Percentiles rank a stretch among this genome's conserved stretches.
These are phyloP conservation scores for Melanostoma mellinum DNA, from an alignment of 2,888 invertebrate species.

Conservation along the genomic window DNA sequence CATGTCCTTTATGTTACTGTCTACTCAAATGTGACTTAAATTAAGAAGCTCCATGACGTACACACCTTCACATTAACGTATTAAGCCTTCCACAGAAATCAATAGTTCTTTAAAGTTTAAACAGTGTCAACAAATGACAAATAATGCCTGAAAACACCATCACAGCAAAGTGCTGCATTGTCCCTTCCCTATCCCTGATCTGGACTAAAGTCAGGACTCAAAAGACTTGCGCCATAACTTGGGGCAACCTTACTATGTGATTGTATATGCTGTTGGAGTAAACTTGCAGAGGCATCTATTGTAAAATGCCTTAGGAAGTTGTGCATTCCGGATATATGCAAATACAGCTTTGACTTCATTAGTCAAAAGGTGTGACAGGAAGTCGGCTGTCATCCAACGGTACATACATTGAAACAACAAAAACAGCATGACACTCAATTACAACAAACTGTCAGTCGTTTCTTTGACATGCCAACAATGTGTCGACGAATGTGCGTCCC, in stretches of 20 bases:
- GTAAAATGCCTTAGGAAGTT: slow-evolving; percentile 58
- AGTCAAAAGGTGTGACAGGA: slow-evolving; percentile 72
- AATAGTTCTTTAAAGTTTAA: slow-evolving; percentile 4
- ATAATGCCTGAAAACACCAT: too few species aligned
- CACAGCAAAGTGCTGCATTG: too few species aligned
- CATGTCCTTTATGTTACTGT: neutral
- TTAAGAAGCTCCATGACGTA: slow-evolving; percentile 16
- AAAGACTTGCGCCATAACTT: slow-evolving; percentile 31
- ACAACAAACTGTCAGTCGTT: slow-evolving; percentile 71
- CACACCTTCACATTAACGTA: neutral
- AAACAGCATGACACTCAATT: slow-evolving; percentile 72
- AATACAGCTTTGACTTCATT: slow-evolving; percentile 71
- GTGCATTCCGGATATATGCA: slow-evolving; percentile 64
- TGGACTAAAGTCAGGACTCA: slow-evolving; percentile 21
- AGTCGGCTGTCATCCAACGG: slow-evolving; percentile 63
- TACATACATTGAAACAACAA: slow-evolving; percentile 57
- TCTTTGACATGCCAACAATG: slow-evolving; percentile 70
- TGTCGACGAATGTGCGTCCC: slow-evolving; percentile 60
- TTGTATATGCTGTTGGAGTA: slow-evolving; percentile 9
- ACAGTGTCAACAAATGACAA: neutral
- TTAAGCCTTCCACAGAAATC: neutral
- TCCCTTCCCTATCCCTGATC: neutral
- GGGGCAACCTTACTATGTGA: slow-evolving; percentile 40
- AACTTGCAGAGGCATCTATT: slow-evolving; percentile 37
- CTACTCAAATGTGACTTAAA: slow-evolving; percentile 11